These are phyloP conservation scores for Betta splendens DNA, from an alignment of 2,797 vertebrate genomes.

Conservation along the genomic window DNA sequence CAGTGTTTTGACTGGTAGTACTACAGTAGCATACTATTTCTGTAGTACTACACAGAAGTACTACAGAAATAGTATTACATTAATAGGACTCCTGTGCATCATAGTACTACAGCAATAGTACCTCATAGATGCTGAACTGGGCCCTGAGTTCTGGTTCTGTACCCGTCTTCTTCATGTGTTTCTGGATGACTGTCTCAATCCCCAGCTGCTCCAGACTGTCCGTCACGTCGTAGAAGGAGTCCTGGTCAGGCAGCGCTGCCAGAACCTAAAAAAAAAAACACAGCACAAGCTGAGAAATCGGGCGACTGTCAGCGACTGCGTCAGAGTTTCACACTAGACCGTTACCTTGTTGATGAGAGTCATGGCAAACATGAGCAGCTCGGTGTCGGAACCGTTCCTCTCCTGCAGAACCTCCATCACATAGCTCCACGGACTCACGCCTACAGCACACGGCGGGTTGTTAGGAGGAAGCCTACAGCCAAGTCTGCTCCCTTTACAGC, in stretches of 20 bases:
- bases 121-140: constrained; percentile 90
- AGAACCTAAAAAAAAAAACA: constrained; percentile 79
- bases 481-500: too few species aligned
- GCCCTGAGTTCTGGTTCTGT: constrained; percentile 86
- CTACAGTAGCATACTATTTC: too few species aligned
- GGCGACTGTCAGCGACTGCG: too few species aligned
- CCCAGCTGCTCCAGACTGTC: constrained; percentile 92
- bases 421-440: constrained; percentile 84
- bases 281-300: too few species aligned
- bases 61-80: too few species aligned
- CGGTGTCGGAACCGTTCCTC: constrained; percentile 86
- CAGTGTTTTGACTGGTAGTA: too few species aligned
- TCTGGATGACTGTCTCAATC: constrained; percentile 89
- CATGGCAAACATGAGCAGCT: constrained; percentile 90
- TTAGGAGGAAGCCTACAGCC: too few species aligned
- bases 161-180: constrained; percentile 80
- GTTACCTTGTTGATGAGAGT: constrained; percentile 95
- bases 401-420: constrained; percentile 89
- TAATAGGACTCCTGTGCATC: too few species aligned
- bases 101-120: too few species aligned
- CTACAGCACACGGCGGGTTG: constrained; percentile 66
- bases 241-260: constrained; percentile 91
- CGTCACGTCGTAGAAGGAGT: constrained; percentile 93
- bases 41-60: too few species aligned
- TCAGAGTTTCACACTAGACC: too few species aligned